A percentile compares a stretch with the other conserved stretches of the same genome.
phyloP scores from a whole-genome alignment of 2,888 invertebrate species.

The Protonemura montana region DNA sequence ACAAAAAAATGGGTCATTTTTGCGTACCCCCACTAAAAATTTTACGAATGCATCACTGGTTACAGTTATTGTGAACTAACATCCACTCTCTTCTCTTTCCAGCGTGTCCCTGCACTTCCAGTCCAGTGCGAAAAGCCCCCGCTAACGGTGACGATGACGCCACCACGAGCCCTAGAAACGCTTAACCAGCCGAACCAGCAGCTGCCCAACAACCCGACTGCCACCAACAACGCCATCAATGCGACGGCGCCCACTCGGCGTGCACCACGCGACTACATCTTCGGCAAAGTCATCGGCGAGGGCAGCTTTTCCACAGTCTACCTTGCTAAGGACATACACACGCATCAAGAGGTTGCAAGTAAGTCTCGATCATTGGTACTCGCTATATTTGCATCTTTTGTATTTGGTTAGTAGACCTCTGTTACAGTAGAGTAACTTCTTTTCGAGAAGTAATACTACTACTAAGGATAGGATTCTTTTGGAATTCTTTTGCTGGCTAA shows the following conservation, averaged over 20 bases:
- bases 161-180: constrained; percentile 56
- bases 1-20: no score
- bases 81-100: neutral
- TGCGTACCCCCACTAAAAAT: no score
- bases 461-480: no score
- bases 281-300: constrained; percentile 95
- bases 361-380: constrained; percentile 65
- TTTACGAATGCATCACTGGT: no score
- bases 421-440: no score
- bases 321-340: constrained; percentile 89
- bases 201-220: constrained; percentile 7
- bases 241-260: constrained; percentile 65
- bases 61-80: no score
- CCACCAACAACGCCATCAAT: constrained; percentile 29
- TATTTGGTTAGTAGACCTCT: no score
- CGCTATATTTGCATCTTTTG: no score
- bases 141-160: constrained; percentile 43
- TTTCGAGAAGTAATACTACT: no score
- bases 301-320: constrained; percentile 97
- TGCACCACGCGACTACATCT: constrained; percentile 88
- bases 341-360: constrained; percentile 93
- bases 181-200: constrained; percentile 47
- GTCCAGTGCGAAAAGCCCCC: constrained; percentile 27
- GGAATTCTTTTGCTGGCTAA: no score
- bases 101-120: constrained; percentile 30